These are phyloP conservation scores for Upupa epops DNA, from an alignment of 2,113 vertebrate genomes.

Conservation along the genomic window DNA sequence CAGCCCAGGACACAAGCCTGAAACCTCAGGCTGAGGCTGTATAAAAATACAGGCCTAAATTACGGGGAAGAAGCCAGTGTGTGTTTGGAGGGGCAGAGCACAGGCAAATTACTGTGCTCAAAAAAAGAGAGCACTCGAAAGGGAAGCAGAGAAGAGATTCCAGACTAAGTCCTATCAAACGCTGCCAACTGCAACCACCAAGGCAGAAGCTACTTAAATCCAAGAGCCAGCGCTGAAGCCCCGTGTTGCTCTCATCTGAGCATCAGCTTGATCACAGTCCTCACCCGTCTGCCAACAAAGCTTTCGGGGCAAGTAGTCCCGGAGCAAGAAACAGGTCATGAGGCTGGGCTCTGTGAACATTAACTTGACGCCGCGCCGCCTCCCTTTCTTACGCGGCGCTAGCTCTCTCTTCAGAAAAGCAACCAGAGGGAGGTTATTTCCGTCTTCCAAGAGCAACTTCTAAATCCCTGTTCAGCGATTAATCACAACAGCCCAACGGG, in stretches of 20 bases:
- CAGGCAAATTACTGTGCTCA: background rate
- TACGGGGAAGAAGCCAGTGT: background rate
- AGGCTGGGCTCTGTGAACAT: background rate
- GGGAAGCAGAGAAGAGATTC: background rate
- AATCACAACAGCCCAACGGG: background rate
- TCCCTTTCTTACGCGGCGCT: background rate
- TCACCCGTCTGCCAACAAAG: background rate
- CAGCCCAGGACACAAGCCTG: background rate
- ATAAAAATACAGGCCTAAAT: constrained; percentile 1
- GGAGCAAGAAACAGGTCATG: background rate
- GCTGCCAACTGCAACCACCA: too few species aligned
- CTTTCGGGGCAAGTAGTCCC: background rate
- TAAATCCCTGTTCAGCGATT: background rate
- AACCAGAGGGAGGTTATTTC: background rate
- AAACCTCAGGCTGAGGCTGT: constrained; percentile 2
- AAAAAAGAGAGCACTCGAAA: constrained; percentile 36
- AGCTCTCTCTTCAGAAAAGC: background rate
- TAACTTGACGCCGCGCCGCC: background rate
- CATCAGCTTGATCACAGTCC: background rate
- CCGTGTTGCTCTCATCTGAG: background rate
- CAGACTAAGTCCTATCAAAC: background rate
- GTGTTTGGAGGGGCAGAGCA: background rate
- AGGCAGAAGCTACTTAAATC: too few species aligned
- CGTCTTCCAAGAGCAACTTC: background rate
- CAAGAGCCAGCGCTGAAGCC: background rate